Conservation (phyloP, 2,113 vertebrate species). For the Arvicanthis niloticus region DNA sequence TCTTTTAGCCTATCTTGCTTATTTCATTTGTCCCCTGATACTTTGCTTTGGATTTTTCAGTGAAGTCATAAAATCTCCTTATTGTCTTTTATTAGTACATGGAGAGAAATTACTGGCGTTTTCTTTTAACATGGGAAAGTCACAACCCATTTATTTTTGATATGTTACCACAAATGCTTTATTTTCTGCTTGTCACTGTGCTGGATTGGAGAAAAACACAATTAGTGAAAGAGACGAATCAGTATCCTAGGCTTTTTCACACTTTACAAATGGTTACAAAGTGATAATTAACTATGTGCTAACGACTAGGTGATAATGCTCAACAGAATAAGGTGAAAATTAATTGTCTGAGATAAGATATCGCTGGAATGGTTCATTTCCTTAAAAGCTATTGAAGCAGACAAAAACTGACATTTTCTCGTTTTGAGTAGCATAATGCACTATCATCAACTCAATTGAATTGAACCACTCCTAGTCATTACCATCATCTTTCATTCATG, state of each 20-base stretch:
- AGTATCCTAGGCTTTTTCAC: constrained; percentile 69
- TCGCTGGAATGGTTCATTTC: constrained; percentile 68
- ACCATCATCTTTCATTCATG: constrained; percentile 75
- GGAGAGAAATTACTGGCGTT: not conserved
- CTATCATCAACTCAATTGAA: constrained; percentile 63
- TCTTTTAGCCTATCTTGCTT: not conserved
- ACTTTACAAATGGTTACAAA: constrained; percentile 83
- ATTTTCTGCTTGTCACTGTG: constrained; percentile 51
- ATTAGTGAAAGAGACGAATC: constrained; percentile 59
- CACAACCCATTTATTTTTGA: constrained; percentile 57
- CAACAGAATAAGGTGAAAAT: constrained; percentile 82
- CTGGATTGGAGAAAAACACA: constrained; percentile 48
- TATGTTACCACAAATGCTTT: not conserved
- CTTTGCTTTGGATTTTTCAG: constrained; percentile 29
- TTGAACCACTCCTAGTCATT: constrained; percentile 53
- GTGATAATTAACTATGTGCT: constrained; percentile 83
- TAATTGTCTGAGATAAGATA: constrained; percentile 77
- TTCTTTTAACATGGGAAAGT: not conserved
- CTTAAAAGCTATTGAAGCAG: constrained; percentile 71
- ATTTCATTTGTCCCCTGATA: not conserved
- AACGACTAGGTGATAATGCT: constrained; percentile 81
- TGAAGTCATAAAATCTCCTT: not conserved
- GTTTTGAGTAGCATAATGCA: constrained; percentile 53
- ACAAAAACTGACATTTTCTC: constrained; percentile 63
- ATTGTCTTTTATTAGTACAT: not conserved